phyloP scores from a whole-genome alignment of 2,888 invertebrate genomes.

The Myopa testacea region DNA sequence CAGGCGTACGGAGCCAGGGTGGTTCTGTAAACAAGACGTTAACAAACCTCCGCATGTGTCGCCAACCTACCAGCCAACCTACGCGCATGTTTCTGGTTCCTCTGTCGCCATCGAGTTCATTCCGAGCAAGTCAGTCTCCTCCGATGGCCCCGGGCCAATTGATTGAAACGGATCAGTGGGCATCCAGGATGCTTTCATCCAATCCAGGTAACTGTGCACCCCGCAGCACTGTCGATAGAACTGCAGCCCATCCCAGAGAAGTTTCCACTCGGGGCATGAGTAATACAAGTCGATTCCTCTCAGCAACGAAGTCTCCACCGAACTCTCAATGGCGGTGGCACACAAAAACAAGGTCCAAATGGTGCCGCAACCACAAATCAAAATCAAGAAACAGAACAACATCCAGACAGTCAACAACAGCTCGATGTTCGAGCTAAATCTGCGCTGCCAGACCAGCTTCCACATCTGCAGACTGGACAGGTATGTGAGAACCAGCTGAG shows the following conservation, averaged over 20 bases:
- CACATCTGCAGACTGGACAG: constrained; percentile 57
- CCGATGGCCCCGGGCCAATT: not conserved
- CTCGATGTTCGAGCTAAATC: constrained; percentile 55
- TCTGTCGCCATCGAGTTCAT: not conserved
- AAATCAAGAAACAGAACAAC: constrained; percentile 56
- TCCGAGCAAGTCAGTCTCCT: not conserved
- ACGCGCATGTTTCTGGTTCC: not conserved
- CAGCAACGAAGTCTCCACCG: constrained; percentile 55
- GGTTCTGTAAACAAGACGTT: constrained; percentile 37
- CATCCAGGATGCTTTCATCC: constrained; percentile 64
- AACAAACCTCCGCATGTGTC: not conserved
- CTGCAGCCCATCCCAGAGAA: constrained; percentile 65
- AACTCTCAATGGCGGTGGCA: constrained; percentile 50
- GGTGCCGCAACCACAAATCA: constrained; percentile 55
- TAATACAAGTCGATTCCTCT: constrained; percentile 65
- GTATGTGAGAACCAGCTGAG: constrained; percentile 56
- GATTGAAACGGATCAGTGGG: constrained; percentile 32
- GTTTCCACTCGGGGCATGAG: constrained; percentile 63
- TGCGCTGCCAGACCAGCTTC: constrained; percentile 56
- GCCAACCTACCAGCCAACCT: not conserved
- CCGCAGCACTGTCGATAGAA: constrained; percentile 64
- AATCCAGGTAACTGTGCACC: constrained; percentile 62
- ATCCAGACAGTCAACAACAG: constrained; percentile 58
- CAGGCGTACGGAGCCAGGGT: constrained; percentile 62
- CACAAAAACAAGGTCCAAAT: constrained; percentile 55